Conservation (phyloP, 2,888 invertebrate species). For the Diloba caeruleocephala region DNA sequence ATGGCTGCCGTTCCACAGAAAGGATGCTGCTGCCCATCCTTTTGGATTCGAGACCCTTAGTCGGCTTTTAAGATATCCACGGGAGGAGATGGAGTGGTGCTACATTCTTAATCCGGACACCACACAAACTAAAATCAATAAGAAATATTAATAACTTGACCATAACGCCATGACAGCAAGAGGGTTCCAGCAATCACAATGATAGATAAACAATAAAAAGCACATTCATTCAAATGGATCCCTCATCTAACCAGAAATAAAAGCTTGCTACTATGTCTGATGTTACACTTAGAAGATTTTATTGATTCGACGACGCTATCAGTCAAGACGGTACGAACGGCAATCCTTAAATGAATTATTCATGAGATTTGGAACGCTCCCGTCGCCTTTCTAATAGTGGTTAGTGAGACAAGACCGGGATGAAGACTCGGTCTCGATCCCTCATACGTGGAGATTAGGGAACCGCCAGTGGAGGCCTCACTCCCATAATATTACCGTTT, state of each 20-base stretch:
- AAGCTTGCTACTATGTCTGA: slow-evolving; percentile 57
- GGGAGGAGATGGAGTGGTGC: too few relatives aligned
- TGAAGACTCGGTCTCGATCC: slow-evolving; percentile 37
- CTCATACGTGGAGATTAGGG: slow-evolving; percentile 60
- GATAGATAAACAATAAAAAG: slow-evolving; percentile 43
- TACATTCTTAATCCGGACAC: too few relatives aligned
- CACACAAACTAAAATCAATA: background rate
- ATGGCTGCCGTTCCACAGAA: too few relatives aligned
- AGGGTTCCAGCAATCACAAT: slow-evolving; percentile 22
- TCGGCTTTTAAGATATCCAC: too few relatives aligned
- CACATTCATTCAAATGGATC: slow-evolving; percentile 47
- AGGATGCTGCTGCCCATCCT: too few relatives aligned
- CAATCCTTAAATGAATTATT: slow-evolving; percentile 71
- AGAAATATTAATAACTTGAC: slow-evolving; percentile 6
- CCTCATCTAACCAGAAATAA: slow-evolving; percentile 52
- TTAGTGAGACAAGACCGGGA: slow-evolving; percentile 65
- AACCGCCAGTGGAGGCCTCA: slow-evolving; percentile 14
- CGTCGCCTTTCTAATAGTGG: slow-evolving; percentile 69
- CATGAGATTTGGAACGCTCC: slow-evolving; percentile 61
- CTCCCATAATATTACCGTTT: slow-evolving; percentile 42
- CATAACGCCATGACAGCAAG: slow-evolving; percentile 10
- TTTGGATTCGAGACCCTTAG: too few relatives aligned
- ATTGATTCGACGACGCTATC: slow-evolving; percentile 71
- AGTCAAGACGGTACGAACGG: slow-evolving; percentile 67
- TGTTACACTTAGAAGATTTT: slow-evolving; percentile 64